A percentile compares a stretch with the other conserved stretches of the same genome.
Conservation (phyloP, 2,797 vertebrate species). For the Sebastes cheni region DNA sequence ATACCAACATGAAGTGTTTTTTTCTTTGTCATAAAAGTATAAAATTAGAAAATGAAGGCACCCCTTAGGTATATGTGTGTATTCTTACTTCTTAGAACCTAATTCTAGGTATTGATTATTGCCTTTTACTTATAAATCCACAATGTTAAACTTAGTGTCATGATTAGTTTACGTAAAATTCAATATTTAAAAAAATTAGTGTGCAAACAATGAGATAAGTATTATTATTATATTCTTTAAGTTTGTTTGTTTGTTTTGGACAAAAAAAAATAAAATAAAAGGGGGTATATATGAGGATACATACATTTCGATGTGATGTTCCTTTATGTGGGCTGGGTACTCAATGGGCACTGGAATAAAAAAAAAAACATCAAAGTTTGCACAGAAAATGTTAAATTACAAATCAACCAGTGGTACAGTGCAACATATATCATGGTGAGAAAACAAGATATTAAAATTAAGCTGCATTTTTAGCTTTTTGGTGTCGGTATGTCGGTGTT, state of each 20-base stretch:
- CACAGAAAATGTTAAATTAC: neutral
- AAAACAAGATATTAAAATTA: neutral
- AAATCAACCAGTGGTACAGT: neutral
- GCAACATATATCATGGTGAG: neutral
- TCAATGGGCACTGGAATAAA: neutral
- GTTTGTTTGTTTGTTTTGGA: neutral
- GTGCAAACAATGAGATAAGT: neutral
- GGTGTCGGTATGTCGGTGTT: neutral
- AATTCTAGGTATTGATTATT: neutral
- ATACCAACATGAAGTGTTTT: neutral
- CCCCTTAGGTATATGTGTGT: neutral
- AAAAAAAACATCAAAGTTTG: neutral
- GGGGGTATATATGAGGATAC: neutral
- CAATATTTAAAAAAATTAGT: rapidly evolving
- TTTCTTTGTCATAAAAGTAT: neutral
- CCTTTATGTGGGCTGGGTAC: neutral
- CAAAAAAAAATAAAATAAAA: neutral
- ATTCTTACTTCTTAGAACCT: neutral
- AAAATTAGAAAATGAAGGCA: neutral
- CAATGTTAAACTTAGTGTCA: neutral
- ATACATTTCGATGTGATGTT: neutral
- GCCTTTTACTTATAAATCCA: neutral
- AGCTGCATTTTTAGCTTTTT: neutral
- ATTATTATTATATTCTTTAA: neutral
- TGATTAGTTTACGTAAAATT: neutral